Evolutionary conservation across 2,888 invertebrate genomes (phyloP), one percentile per base, ranked within the genome.

Genomic region (Xanthorhoe spadicearia): DNA sequence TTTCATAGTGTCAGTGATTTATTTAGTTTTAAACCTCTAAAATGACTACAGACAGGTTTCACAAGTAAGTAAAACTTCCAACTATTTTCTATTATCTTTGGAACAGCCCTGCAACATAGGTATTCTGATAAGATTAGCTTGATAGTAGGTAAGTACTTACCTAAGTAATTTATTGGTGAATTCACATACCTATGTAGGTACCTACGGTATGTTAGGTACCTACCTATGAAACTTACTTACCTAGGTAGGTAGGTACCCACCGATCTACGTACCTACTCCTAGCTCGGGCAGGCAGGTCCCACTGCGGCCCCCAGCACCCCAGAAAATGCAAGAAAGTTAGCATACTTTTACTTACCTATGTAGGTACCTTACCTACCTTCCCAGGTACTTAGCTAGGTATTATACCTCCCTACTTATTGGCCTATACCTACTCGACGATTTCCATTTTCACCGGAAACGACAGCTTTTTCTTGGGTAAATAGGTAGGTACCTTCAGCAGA

Each of bases 31-130:
- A 43, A 18, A 50, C 15, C 46, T 67, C 54, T 71, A 87, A 84
- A 83, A 95, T 95, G 94, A 92, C 94, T 76, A 94, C 94, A 54
- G 94, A 94, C 84, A 91, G 95, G 84, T 95, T 94, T 84, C 95
- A 95, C 84, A 94, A 94, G 95, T 95, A 87, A 93, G 94, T 66
- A 66, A 68, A 68, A 57, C 49, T 66, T 64, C 54, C 69, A 74
- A 55, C 54, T 50, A 48, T 50, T 55, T 54, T 17, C 19, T 51
- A n/a, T 9, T 58, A 51, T 35, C 61, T 23, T 23, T 69, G 38
- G 32, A 48, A n/a, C 51, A 61, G 18, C 32, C 46, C 48, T 73
- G 70, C 74, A 74, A 4, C 23, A 23, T 71, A 72, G 64, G n/a
- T n/a, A 65, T 66, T 66, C 71, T 71, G 86, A 86, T 86, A 84